Evolutionary conservation across 2,888 invertebrate genomes (phyloP).

Genomic region (Acronicta leporina): DNA sequence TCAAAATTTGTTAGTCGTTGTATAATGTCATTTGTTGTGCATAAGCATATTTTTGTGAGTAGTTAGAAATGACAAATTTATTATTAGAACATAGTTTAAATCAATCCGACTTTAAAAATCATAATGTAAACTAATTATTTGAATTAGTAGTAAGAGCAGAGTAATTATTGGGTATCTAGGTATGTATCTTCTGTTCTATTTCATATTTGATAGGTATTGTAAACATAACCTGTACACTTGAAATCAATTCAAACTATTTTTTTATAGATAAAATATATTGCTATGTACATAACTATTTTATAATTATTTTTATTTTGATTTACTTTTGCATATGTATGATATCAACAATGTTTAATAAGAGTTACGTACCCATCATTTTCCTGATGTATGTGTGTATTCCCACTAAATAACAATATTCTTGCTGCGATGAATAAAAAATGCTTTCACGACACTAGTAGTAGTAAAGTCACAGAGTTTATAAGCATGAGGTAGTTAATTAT

Average conservation of each 20-base stretch:
- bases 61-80: no score
- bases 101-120: no score
- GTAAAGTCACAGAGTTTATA: slow-evolving; percentile 57
- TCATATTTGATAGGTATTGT: slow-evolving; percentile 8
- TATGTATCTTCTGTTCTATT: no score
- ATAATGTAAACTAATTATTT: no score
- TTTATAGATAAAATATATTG: neutral
- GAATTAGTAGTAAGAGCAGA: no score
- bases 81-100: neutral
- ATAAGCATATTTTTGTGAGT: neutral
- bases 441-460: slow-evolving; percentile 63
- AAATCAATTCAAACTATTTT: neutral
- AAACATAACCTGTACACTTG: slow-evolving; percentile 54
- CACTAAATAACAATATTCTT: slow-evolving; percentile 58
- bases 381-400: slow-evolving; percentile 56
- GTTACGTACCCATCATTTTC: slow-evolving; percentile 77
- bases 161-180: no score
- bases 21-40: slow-evolving; percentile 15
- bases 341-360: slow-evolving; percentile 32
- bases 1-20: slow-evolving; percentile 41
- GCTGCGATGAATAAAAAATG: slow-evolving; percentile 37
- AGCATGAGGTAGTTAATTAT: slow-evolving; percentile 62
- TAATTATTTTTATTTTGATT: neutral
- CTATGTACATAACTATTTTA: neutral
- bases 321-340: neutral